Base-by-base conservation (phyloP, 1,140 invertebrate genomes). In the Drosophila nigromelanica region DNA sequence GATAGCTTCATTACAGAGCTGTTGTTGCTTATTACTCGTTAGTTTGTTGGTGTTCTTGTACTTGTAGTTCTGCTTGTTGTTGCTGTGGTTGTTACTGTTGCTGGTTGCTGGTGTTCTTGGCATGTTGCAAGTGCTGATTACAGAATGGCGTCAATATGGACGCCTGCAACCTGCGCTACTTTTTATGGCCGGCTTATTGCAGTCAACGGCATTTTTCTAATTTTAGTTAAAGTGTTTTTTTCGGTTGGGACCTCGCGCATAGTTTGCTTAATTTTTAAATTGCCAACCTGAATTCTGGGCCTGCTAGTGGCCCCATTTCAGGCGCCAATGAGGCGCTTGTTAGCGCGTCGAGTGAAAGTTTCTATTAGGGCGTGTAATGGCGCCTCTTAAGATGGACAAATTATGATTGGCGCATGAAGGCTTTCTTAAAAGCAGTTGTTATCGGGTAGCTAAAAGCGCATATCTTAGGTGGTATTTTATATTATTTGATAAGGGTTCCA, bases 1-100 rank as follows among this genome's bases (percentile, higher is more conserved):
- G 82, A 87, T 87, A 87, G 82, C 82, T 86, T 86, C 82, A 86
- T 86, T 86, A 86, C 73, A 78, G 82, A 81, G 69, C 82, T 66
- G 82, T 86, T 74, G 71, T 63, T 78, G 71, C 71, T 78, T 73
- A 78, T 78, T 78, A 74, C 75, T 59, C 64, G 64, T 70, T 51
- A 43, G 58, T 37, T 73, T 54, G 76, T 79, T 76, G 76, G 45
- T 58, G 58, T 66, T 69, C 58, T 47, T 61, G 55, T 56, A 37
- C 27, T 51, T 47, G 54, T 6, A 35, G 40, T 52, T 62, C 24
- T 45, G 48, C 61, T 76, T 67, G 42, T 47, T 61, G 69, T 68
- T 77, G 39, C 42, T 15, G 33, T 30, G 18, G 4, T 27, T 62
- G 35, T 33, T 7, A 35, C 55, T 80, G 61, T 67, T 59, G 40